Conservation (phyloP, 2,797 vertebrate genomes). For the Gobio occitaniae region DNA sequence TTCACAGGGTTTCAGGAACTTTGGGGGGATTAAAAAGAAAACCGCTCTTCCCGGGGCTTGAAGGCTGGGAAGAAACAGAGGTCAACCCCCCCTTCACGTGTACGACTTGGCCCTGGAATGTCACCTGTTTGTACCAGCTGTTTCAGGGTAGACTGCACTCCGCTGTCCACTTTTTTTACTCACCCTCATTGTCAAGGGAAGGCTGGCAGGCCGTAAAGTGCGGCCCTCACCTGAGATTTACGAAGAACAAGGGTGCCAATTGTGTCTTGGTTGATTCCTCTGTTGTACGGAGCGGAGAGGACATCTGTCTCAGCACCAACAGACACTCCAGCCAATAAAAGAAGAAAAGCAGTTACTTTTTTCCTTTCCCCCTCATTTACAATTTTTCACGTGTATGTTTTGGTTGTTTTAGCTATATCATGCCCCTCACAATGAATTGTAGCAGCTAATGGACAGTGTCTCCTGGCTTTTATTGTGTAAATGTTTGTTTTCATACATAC, state of each 20-base stretch:
- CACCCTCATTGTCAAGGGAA: conserved; percentile 35
- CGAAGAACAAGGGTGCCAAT: not conserved
- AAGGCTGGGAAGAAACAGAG: conserved; percentile 47
- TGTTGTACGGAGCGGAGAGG: conserved; percentile 22
- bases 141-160: conserved; percentile 34
- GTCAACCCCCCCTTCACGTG: conserved; percentile 20
- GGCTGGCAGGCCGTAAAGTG: conserved; percentile 15
- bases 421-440: conserved; percentile 47
- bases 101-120: conserved; percentile 23
- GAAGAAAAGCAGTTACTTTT: conserved; percentile 5
- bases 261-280: conserved; percentile 28
- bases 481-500: conserved; percentile 60
- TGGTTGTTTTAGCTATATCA: conserved; percentile 33
- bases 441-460: conserved; percentile 54
- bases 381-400: conserved; percentile 8
- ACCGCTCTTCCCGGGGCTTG: conserved; percentile 51
- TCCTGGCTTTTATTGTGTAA: conserved; percentile 62
- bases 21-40: conserved; percentile 38
- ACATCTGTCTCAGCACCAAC: conserved; percentile 33
- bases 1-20: conserved; percentile 37
- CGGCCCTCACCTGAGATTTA: not conserved
- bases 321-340: conserved; percentile 54
- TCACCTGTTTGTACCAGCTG: conserved; percentile 17
- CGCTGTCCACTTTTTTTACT: conserved; percentile 20
- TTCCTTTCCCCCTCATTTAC: not conserved